Conservation (phyloP, 2,888 invertebrate genomes). For the Meloe dianella region DNA sequence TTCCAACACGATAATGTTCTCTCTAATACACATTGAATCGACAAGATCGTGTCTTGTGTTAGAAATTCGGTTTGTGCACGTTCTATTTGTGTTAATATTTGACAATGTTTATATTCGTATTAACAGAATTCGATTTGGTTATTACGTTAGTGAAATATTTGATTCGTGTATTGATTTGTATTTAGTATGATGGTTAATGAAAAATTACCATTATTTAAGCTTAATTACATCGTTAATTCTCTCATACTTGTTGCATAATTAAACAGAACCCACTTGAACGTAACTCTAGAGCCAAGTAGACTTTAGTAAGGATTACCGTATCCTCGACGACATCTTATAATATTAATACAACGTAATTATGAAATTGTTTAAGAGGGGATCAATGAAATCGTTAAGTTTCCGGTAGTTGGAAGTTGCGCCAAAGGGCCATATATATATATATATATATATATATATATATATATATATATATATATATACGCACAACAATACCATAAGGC, state of each 20-base stretch:
- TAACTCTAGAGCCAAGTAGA: constrained; percentile 32
- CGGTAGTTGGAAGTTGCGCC: constrained; percentile 34
- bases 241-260: constrained; percentile 48
- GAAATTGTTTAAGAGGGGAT: constrained; percentile 47
- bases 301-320: constrained; percentile 49
- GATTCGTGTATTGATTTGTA: too few relatives aligned
- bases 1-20: constrained; percentile 30
- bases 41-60: neutral
- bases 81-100: neutral
- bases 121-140: neutral
- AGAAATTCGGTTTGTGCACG: neutral
- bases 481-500: too few relatives aligned
- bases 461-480: constrained; percentile 25
- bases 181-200: constrained; percentile 14
- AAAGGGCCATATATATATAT: constrained; percentile 10
- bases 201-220: constrained; percentile 27
- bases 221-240: constrained; percentile 33
- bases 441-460: constrained; percentile 33
- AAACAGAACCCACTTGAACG: constrained; percentile 40
- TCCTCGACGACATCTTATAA: constrained; percentile 55
- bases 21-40: neutral
- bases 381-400: constrained; percentile 27
- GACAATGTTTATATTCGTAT: neutral
- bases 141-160: too few relatives aligned
- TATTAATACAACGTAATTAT: constrained; percentile 56